Conservation (phyloP, 1,140 invertebrate genomes). For the Drosophila novamexicana region DNA sequence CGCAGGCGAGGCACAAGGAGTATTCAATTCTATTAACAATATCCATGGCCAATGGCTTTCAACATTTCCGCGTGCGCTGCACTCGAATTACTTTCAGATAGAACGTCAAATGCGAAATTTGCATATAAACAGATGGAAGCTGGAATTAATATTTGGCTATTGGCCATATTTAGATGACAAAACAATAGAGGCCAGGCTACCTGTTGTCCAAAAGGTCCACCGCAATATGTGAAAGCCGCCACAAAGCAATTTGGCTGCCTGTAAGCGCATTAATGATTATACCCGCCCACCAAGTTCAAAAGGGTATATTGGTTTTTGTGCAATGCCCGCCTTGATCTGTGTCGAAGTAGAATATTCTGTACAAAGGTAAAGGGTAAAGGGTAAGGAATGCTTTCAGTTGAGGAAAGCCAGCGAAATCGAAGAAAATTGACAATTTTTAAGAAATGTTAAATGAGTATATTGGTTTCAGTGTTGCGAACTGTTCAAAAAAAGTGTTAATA, state of each 20-base stretch:
- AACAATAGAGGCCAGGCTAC: conserved; percentile 63
- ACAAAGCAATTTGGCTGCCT: too few relatives aligned
- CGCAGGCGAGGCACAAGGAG: conserved; percentile 6
- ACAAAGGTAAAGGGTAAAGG: too few relatives aligned
- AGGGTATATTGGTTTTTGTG: too few relatives aligned
- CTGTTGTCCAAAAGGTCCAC: conserved; percentile 8
- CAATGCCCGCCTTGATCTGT: too few relatives aligned
- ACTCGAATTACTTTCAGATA: conserved; percentile 68
- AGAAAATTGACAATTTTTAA: too few relatives aligned
- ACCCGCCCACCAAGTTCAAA: too few relatives aligned
- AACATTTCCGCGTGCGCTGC: conserved; percentile 64
- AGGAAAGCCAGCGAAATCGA: too few relatives aligned
- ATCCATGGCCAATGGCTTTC: conserved; percentile 38
- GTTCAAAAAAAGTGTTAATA: too few relatives aligned
- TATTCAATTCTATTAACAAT: conserved; percentile 30
- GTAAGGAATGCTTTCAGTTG: too few relatives aligned
- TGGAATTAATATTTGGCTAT: conserved; percentile 81
- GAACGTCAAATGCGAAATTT: conserved; percentile 57
- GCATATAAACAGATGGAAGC: conserved; percentile 62
- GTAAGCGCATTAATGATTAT: conserved; percentile 34
- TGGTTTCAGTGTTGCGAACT: too few relatives aligned
- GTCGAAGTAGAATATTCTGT: too few relatives aligned
- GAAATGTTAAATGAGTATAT: too few relatives aligned
- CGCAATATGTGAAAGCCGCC: conserved; percentile 43
- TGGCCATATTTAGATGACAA: conserved; percentile 80